Conservation (phyloP, 2,113 vertebrate species). For the Cacatua alba region DNA sequence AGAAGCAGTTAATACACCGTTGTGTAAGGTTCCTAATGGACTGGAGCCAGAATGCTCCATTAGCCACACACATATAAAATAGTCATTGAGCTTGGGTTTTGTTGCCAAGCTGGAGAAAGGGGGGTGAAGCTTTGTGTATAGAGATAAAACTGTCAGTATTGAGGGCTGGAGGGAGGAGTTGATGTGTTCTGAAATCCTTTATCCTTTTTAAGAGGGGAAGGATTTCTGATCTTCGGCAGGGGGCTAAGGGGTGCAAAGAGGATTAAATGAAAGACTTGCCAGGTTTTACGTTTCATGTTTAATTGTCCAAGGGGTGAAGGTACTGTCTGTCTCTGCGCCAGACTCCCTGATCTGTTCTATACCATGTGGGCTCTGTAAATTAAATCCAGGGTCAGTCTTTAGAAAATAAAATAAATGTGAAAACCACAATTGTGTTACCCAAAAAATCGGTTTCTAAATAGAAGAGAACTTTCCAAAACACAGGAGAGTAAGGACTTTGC, state of each 20-base stretch:
- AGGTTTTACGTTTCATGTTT: conserved; percentile 63
- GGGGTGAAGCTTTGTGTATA: conserved; percentile 3
- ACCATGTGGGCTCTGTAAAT: neutral
- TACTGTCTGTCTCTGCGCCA: conserved; percentile 1
- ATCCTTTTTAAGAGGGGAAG: conserved; percentile 24
- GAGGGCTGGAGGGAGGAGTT: conserved; percentile 17
- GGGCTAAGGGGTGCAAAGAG: conserved; percentile 23
- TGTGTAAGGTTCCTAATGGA: conserved; percentile 75
- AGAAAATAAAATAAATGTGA: conserved; percentile 25
- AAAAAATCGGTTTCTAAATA: neutral
- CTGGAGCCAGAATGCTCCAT: conserved; percentile 69
- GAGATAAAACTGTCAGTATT: conserved; percentile 40
- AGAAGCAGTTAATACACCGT: conserved; percentile 72
- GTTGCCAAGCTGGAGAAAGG: conserved; percentile 61
- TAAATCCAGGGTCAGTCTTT: conserved; percentile 24
- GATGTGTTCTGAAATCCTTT: conserved; percentile 10
- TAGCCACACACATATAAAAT: conserved; percentile 75
- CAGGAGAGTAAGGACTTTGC: conserved; percentile 8
- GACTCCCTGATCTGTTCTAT: neutral
- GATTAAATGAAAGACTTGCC: conserved; percentile 62
- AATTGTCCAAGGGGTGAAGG: conserved; percentile 63
- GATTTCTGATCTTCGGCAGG: conserved; percentile 51
- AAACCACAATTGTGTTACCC: neutral
- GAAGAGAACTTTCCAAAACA: conserved; percentile 17
- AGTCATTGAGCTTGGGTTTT: conserved; percentile 74